Percentiles rank a stretch among this genome's conserved stretches.
These are phyloP conservation scores for Cephonodes hylas DNA, from an alignment of 2,888 invertebrate species.

Conservation along the genomic window DNA sequence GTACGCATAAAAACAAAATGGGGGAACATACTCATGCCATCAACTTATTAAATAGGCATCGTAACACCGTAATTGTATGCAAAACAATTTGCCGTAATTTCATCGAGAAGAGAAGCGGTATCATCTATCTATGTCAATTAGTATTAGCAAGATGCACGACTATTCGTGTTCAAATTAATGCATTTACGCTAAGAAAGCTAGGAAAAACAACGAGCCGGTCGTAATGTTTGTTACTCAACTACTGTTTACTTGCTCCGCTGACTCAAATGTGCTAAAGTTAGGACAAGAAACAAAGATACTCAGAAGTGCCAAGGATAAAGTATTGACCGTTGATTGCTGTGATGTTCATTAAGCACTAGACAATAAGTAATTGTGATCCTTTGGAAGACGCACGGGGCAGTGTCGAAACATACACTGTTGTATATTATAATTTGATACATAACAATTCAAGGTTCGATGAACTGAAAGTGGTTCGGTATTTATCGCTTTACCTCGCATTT, in stretches of 20 bases:
- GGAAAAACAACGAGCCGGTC: conserved; percentile 42
- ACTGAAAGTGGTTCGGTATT: conserved; percentile 1
- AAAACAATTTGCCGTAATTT: conserved; percentile 30
- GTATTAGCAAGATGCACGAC: conserved; percentile 49
- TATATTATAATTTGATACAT: not conserved
- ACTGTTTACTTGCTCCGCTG: conserved; percentile 48
- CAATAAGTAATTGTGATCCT: not conserved
- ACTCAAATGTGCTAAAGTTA: conserved; percentile 52
- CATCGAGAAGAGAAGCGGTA: conserved; percentile 31
- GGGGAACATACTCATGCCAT: not conserved
- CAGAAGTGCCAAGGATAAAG: conserved; percentile 21
- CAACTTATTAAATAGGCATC: not conserved
- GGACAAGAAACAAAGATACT: conserved; percentile 34
- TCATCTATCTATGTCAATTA: conserved; percentile 68
- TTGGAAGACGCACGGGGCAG: not conserved
- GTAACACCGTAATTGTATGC: conserved; percentile 12
- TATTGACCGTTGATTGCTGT: conserved; percentile 3
- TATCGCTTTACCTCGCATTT: not conserved
- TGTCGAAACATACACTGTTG: not conserved
- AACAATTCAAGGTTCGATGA: not conserved
- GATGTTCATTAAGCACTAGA: conserved; percentile 7
- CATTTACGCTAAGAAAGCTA: conserved; percentile 46
- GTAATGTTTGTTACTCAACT: conserved; percentile 50
- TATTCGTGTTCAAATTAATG: conserved; percentile 54
- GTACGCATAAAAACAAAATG: not conserved